Conservation (phyloP, 2,888 invertebrate species). For the Onchidella celtica region DNA sequence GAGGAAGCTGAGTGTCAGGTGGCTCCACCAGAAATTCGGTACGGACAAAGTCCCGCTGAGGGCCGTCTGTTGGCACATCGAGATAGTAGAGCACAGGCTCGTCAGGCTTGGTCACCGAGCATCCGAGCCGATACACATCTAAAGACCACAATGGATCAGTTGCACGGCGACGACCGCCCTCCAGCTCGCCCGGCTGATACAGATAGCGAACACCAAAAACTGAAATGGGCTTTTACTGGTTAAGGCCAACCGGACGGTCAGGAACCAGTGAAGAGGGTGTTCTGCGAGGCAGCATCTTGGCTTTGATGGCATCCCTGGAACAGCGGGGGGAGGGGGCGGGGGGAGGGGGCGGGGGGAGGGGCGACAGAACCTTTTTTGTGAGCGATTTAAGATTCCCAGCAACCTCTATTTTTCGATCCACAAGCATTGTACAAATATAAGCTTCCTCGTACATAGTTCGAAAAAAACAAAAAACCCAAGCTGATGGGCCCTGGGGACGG, state of each 20-base stretch:
- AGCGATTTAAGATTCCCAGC: no score
- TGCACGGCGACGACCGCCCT: no score
- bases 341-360: no score
- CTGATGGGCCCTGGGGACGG: no score
- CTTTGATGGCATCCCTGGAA: background rate
- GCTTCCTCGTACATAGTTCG: no score
- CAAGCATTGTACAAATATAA: no score
- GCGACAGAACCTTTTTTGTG: no score
- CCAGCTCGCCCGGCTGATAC: constrained; percentile 18
- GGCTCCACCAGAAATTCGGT: background rate
- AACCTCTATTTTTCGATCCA: no score
- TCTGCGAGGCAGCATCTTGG: background rate
- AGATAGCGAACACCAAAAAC: background rate
- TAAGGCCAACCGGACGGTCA: background rate
- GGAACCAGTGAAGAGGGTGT: background rate
- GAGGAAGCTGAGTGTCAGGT: no score
- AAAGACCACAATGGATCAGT: constrained; percentile 7
- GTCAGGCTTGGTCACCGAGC: background rate
- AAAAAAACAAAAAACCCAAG: no score
- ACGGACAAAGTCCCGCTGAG: background rate
- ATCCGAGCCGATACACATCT: background rate
- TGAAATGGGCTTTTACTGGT: background rate
- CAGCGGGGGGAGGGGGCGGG: no score
- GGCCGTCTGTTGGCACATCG: background rate
- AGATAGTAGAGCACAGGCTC: constrained; percentile 6